Conservation (phyloP, 23 tunicate genomes). For the Halocynthia roretzi region DNA sequence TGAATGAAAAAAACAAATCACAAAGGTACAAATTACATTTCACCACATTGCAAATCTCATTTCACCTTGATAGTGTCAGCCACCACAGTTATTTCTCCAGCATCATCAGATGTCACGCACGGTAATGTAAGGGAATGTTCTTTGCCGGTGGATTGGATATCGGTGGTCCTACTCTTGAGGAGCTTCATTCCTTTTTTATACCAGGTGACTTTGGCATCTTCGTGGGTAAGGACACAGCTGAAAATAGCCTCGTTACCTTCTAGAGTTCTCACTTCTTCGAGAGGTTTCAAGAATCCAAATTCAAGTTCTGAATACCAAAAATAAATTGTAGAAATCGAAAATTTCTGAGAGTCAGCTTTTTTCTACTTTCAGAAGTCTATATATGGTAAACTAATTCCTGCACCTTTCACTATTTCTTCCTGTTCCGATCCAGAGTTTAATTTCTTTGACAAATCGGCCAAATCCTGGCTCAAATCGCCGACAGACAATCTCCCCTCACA, state of each 20-base stretch:
- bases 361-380: too few species aligned
- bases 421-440: too few species aligned
- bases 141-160: constrained; percentile 33
- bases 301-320: too few species aligned
- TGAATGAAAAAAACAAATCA: too few species aligned
- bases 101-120: constrained; percentile 32
- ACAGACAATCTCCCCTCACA: too few species aligned
- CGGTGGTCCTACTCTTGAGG: constrained; percentile 26
- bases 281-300: constrained; percentile 4
- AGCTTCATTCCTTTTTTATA: constrained; percentile 54
- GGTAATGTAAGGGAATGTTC: constrained; percentile 34
- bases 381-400: too few species aligned
- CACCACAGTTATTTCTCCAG: constrained; percentile 43
- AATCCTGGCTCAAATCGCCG: too few species aligned
- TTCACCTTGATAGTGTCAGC: constrained; percentile 61
- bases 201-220: constrained; percentile 84
- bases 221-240: constrained; percentile 36
- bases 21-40: not conserved
- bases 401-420: too few species aligned
- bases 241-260: constrained; percentile 64
- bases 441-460: too few species aligned
- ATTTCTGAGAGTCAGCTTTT: too few species aligned
- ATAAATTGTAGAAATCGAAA: too few species aligned
- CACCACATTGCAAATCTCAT: not conserved
- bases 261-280: constrained; percentile 28